Evolutionary conservation across 2,797 vertebrate genomes (phyloP), one percentile per base, ranked within the genome.

Genomic region (Enteromius afrohamiltoni): DNA sequence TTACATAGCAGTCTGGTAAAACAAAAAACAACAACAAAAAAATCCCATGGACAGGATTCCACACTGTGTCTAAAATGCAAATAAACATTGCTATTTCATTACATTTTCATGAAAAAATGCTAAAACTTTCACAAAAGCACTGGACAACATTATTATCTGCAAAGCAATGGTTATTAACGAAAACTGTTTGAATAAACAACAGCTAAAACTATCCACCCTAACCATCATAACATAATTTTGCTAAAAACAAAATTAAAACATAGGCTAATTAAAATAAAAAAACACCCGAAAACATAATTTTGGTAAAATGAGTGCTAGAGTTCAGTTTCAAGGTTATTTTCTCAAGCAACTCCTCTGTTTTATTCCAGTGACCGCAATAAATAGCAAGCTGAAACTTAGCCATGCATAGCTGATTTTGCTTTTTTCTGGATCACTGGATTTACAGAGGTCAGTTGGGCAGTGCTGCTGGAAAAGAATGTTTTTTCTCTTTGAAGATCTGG

Each of bases 391-490:
- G n/a, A 83, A 84, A 58, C 29, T 65, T 53, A 80, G 70, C 26
- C 34, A 75, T 17, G 83, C 31, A 37, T 34, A 45, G 47, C 58
- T 77, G 69, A 82, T 64, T 62, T 45, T 42, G n/a, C 55, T 47
- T 21, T 64, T 64, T 73, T 86, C n/a, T 49, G 31, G 64, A 85
- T 85, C 47, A 9, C 69, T 87, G 73, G 45, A 74, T 87, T 67
- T 87, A 81, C 77, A 77, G 85, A 40, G 85, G 81, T 31, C 86
- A 78, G 29, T 53, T 31, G 19, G 55, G 23, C 62, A 60, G 45
- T 1, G 84, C 68, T 23, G 62, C 47, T 73, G 85, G 80, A 83
- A 87, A 83, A 85, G 85, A 42, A 42, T 40, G 45, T 82, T 69
- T 88, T 69, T 83, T 77, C 68, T 81, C 55, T 74, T 26, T 17